phyloP scores from a whole-genome alignment of 2,888 invertebrate genomes.

The Eupeodes luniger region DNA sequence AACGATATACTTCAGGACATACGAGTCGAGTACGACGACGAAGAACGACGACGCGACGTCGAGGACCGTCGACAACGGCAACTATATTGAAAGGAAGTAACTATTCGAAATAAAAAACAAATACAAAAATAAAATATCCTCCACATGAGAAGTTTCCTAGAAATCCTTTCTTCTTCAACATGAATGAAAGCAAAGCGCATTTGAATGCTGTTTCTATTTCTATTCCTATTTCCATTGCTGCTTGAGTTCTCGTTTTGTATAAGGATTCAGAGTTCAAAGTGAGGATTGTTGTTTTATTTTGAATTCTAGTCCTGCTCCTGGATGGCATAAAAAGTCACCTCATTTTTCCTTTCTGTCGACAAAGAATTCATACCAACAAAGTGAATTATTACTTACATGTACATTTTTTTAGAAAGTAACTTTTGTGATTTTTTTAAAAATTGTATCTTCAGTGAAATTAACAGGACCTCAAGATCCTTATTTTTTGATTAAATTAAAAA shows the following conservation, averaged over 20 bases:
- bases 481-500: slow-evolving; percentile 2
- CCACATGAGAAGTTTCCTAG: slow-evolving; percentile 52
- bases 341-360: slow-evolving; percentile 39
- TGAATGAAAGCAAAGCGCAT: slow-evolving; percentile 69
- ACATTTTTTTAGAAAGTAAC: background rate
- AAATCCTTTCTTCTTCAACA: slow-evolving; percentile 65
- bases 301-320: slow-evolving; percentile 14
- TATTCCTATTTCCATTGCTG: slow-evolving; percentile 47
- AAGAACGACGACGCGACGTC: background rate
- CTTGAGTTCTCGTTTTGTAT: slow-evolving; percentile 56
- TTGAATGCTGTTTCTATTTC: slow-evolving; percentile 64
- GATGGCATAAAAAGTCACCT: slow-evolving; percentile 57
- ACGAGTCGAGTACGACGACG: background rate
- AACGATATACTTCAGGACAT: slow-evolving; percentile 20
- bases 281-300: slow-evolving; percentile 1
- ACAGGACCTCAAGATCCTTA: slow-evolving; percentile 26
- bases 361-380: slow-evolving; percentile 39
- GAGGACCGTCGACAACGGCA: too few species aligned
- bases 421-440: background rate
- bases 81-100: slow-evolving; percentile 55
- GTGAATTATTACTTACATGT: slow-evolving; percentile 57
- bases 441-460: slow-evolving; percentile 20
- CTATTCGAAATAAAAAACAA: slow-evolving; percentile 8
- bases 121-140: slow-evolving; percentile 45
- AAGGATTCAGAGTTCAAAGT: slow-evolving; percentile 29